These are phyloP conservation scores for Acrobasis suavella DNA, from an alignment of 2,888 invertebrate genomes.

Conservation along the genomic window DNA sequence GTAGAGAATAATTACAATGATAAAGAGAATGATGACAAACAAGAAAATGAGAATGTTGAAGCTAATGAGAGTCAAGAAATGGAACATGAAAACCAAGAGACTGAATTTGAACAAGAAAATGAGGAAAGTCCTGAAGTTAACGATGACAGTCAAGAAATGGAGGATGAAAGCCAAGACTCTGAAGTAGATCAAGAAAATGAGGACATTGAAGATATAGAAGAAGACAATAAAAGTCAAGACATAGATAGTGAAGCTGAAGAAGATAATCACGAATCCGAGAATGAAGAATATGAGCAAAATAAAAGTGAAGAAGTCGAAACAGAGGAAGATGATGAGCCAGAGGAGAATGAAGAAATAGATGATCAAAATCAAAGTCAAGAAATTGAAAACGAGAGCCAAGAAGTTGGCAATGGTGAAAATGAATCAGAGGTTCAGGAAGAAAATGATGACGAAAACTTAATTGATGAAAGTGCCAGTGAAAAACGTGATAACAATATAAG, in stretches of 20 bases:
- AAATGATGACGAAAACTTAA: conserved; percentile 22
- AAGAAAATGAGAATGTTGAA: not conserved
- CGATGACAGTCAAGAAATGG: not conserved
- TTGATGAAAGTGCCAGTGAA: conserved; percentile 20
- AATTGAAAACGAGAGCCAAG: not conserved
- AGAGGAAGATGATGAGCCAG: conserved; percentile 19
- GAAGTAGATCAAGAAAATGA: conserved; percentile 24
- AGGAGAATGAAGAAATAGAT: conserved; percentile 22
- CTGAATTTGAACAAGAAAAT: not conserved
- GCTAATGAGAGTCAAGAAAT: too few relatives aligned
- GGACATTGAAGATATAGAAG: conserved; percentile 21
- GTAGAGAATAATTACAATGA: not conserved
- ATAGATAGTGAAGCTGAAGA: not conserved
- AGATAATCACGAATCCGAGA: conserved; percentile 22
- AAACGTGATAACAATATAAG: conserved; percentile 26
- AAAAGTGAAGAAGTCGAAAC: conserved; percentile 7
- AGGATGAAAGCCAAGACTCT: not conserved
- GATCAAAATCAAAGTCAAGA: not conserved
- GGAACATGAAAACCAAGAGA: conserved; percentile 10
- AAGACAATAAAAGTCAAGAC: conserved; percentile 24
- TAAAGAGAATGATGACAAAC: conserved; percentile 9
- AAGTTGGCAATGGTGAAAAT: not conserved
- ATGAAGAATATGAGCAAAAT: conserved; percentile 18
- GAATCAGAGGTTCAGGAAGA: not conserved
- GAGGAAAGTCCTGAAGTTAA: not conserved